Evolutionary conservation across 2,797 vertebrate species (phyloP).

Genomic region (Mareca penelope): DNA sequence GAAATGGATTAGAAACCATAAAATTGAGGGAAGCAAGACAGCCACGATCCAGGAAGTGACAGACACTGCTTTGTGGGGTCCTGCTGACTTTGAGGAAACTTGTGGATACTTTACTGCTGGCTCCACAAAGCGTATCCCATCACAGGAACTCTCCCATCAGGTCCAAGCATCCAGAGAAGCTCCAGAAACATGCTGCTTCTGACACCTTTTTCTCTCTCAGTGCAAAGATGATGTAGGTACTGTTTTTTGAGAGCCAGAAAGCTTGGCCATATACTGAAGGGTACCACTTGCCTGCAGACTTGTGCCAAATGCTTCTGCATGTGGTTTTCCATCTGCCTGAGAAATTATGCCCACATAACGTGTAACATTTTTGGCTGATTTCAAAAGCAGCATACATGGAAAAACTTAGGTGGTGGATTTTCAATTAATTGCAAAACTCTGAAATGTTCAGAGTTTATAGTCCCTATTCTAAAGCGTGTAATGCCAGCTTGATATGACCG

Average conservation of each 20-base stretch:
- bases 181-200: not conserved
- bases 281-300: not conserved
- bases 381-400: not conserved
- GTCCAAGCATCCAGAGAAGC: not conserved
- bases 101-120: not conserved
- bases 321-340: not conserved
- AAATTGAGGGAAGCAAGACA: constrained; percentile 57
- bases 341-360: not conserved
- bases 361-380: not conserved
- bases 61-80: constrained; percentile 12
- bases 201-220: not conserved
- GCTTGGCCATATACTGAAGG: not conserved
- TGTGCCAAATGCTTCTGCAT: not conserved
- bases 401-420: not conserved
- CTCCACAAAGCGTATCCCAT: not conserved
- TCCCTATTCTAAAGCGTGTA: not conserved
- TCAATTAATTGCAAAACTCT: constrained; percentile 25
- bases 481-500: not conserved
- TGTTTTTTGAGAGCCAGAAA: not conserved
- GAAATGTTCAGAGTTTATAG: not conserved
- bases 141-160: not conserved
- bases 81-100: constrained; percentile 48
- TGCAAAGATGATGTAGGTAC: not conserved
- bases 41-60: constrained; percentile 30
- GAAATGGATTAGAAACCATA: constrained; percentile 64